Base-by-base conservation (phyloP, 1,140 invertebrate species). In the Cyphomyrmex costatus region DNA sequence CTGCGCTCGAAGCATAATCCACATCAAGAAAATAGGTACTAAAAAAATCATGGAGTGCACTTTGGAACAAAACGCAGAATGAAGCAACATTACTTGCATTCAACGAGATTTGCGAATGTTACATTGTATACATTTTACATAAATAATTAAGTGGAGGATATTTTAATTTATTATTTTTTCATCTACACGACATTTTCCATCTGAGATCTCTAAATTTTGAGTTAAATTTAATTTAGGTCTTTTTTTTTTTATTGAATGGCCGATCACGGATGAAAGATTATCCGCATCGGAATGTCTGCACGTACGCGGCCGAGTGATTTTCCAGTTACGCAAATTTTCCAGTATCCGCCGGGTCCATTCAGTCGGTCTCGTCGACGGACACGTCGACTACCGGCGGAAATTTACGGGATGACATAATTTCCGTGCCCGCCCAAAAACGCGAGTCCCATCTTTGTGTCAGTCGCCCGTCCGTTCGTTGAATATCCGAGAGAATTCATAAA, bases 351-450 rank as follows among this genome's bases (percentile, higher is more conserved):
- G 10, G 10, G 36, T 46, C n/a, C 16, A 27, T 42, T 77, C 58
- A 89, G 73, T 61, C 19, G 80, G 70, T 86, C 51, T 80, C 83
- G 86, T 42, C 24, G 10, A 42, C 36, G 36, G 12, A 24, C 42
- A 61, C n/a, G 51, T 24, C 58, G 53, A 73, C 42, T 61, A 33
- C 56, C 49, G 65, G 27, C 79, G 88, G 88, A 89, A 87, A 90
- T 90, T 89, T 76, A 74, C 74, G 61, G 73, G 49, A 89, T 87
- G 66, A 85, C 73, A 82, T 88, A 87, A 90, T 90, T 89, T 90
- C 89, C 85, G 86, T 3, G 56, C 12, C 19, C 21, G 66, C 51
- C 58, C 63, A 73, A 78, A 68, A 85, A 70, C 73, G 46, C 70
- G 49, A 65, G 24, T 19, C 30, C 46, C 19, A 27, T 36, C 36